These are phyloP conservation scores for Menidia beryllina DNA, from an alignment of 2,113 vertebrate species.

Conservation along the genomic window DNA sequence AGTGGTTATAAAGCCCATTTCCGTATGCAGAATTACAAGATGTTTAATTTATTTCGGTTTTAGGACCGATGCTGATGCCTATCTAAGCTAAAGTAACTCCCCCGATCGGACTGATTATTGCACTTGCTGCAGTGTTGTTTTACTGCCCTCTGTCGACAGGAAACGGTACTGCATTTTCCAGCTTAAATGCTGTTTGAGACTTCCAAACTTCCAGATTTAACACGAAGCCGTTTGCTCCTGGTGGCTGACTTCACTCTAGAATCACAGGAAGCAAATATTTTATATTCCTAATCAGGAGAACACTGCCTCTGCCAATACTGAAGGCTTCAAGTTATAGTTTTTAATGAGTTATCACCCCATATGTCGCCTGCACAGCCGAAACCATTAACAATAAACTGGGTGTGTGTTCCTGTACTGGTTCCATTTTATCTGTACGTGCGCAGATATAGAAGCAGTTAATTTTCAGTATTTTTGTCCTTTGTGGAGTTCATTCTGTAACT, in stretches of 20 bases:
- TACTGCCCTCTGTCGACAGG: conserved; percentile 62
- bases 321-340: not conserved
- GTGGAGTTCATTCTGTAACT: conserved; percentile 50
- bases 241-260: not conserved
- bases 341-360: conserved; percentile 5
- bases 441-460: conserved; percentile 23
- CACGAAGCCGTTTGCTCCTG: not conserved
- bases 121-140: conserved; percentile 9
- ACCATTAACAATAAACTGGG: conserved; percentile 15
- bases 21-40: not conserved
- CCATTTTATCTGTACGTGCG: conserved; percentile 32
- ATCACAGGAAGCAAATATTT: not conserved
- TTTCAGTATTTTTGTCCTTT: conserved; percentile 35
- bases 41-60: not conserved
- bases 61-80: not conserved
- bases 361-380: not conserved
- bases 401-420: conserved; percentile 13
- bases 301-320: not conserved
- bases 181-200: not conserved
- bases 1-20: not conserved
- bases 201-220: not conserved
- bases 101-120: not conserved
- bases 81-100: no score
- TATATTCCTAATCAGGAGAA: not conserved
- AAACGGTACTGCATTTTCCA: not conserved